Evolutionary conservation across 2,113 vertebrate species (phyloP).

Genomic region (Gobio gobio): DNA sequence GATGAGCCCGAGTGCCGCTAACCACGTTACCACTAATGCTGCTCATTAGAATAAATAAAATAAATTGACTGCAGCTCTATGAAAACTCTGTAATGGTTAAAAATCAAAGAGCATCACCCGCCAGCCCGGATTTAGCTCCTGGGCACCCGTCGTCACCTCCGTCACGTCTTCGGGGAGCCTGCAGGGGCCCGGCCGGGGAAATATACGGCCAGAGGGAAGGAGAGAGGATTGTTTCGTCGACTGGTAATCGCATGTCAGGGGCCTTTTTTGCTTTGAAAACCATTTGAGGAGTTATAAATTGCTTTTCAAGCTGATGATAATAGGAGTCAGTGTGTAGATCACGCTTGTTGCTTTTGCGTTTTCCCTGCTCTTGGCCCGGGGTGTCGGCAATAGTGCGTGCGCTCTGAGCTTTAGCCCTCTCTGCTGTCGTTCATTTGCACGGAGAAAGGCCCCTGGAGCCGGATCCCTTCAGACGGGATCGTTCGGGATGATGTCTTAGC

Average conservation of each 20-base stretch:
- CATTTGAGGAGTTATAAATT: conserved; percentile 75
- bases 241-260: conserved; percentile 77
- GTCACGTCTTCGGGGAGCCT: conserved; percentile 87
- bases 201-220: conserved; percentile 65
- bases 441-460: conserved; percentile 58
- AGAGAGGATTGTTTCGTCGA: conserved; percentile 72
- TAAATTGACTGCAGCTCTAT: conserved; percentile 99
- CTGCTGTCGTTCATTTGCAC: conserved; percentile 64
- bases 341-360: conserved; percentile 59
- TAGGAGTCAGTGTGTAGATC: conserved; percentile 67
- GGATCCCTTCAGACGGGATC: conserved; percentile 34
- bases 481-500: conserved; percentile 48
- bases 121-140: conserved; percentile 90
- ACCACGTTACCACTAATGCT: conserved; percentile 99
- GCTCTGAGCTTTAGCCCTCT: conserved; percentile 67
- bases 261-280: conserved; percentile 66
- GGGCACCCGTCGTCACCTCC: conserved; percentile 90
- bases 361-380: conserved; percentile 9
- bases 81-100: conserved; percentile 99
- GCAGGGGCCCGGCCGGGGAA: conserved; percentile 80
- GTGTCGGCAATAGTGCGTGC: conserved; percentile 71
- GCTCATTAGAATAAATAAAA: conserved; percentile 99
- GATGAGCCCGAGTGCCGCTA: conserved; percentile 96
- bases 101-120: conserved; percentile 97
- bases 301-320: conserved; percentile 78